These are phyloP conservation scores for Orchesella flavescens DNA, from an alignment of 2,888 invertebrate genomes.

Conservation along the genomic window DNA sequence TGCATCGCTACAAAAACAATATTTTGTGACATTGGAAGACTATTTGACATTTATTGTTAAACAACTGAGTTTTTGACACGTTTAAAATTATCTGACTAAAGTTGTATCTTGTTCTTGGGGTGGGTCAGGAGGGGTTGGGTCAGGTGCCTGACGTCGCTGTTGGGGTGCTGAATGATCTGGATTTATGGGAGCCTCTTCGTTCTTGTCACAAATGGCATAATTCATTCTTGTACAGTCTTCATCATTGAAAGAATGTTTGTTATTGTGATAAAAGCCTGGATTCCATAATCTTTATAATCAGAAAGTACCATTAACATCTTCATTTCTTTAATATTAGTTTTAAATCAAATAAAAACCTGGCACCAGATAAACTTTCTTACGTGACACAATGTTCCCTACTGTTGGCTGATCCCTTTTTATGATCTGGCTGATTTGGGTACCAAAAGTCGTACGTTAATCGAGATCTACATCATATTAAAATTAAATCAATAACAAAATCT, in stretches of 20 bases:
- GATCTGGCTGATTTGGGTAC: slow-evolving; percentile 2
- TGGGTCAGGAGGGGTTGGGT: background rate
- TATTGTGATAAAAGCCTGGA: background rate
- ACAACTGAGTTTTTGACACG: too few species aligned
- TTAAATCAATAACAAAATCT: background rate
- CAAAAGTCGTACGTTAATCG: background rate
- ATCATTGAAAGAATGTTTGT: background rate
- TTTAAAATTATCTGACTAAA: too few species aligned
- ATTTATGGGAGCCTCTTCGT: too few species aligned
- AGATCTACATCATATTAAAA: background rate
- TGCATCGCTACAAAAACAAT: too few species aligned
- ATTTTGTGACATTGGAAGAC: too few species aligned
- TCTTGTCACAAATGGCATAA: too few species aligned
- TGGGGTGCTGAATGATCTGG: too few species aligned
- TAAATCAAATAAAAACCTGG: too few species aligned
- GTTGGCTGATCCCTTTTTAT: background rate
- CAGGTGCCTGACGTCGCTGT: background rate
- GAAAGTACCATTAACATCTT: too few species aligned
- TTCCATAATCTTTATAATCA: background rate
- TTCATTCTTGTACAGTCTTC: background rate
- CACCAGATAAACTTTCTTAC: too few species aligned
- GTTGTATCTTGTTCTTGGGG: background rate
- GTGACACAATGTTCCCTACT: background rate
- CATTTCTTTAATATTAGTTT: background rate
- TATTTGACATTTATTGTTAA: too few species aligned